Evolutionary conservation across 2,888 invertebrate genomes (phyloP), one percentile per base, ranked within the genome.

Genomic region (Plebejus argus): DNA sequence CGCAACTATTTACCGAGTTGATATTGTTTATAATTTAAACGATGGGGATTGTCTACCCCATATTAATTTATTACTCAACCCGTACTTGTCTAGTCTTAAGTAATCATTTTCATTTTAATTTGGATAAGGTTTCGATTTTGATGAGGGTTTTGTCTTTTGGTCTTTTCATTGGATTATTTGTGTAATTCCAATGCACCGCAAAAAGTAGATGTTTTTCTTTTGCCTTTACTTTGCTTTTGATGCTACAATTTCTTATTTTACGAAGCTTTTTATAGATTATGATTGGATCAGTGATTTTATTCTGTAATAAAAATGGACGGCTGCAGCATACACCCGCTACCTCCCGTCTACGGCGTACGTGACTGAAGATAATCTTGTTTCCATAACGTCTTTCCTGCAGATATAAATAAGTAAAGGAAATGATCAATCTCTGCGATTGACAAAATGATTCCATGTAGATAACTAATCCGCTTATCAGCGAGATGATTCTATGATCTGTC

Each of bases 21-120:
- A 92, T 92, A 91, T 90, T 90, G 93, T 94, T 92, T 90, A 94
- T 94, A 92, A 93, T 93, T 92, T 90, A 93, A 88, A 89, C 86
- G 90, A 86, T 84, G 88, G 87, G 88, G 87, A 84, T 86, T 85
- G 89, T 89, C 90, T 90, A 90, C 89, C 91, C 86, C 39, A 71
- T 35, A 71, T n/a, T 71, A 71, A 66, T 66, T 66, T 66, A 66
- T 33, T 33, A 66, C 28, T 23, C 66, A 15, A 66, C 66, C 66
- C 66, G 66, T 28, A 66, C 66, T 66, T 15, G 15, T 66, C 61
- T 61, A 61, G 23, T 61, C 66, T 66, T 18, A 66, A 66, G 66
- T 66, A 66, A 66, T 66, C 28, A 66, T 33, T 33, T 66, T 23
- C 7, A 66, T 66, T 66, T 58, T 33, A 66, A 66, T 66, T 33